Evolutionary conservation across 2,113 vertebrate genomes (phyloP).

Genomic region (Nicator chloris): DNA sequence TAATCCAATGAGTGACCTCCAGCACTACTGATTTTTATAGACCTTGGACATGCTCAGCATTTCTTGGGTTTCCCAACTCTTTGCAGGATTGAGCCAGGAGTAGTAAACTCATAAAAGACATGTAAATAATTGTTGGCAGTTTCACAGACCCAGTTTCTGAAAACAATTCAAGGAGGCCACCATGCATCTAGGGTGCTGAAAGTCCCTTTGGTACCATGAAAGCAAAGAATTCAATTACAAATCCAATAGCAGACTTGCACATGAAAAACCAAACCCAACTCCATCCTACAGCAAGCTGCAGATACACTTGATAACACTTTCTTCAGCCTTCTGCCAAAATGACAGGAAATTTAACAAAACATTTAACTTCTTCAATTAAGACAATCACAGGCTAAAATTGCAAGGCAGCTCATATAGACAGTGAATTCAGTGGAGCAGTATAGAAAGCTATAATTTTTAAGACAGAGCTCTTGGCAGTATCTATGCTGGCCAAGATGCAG

Average conservation of each 20-base stretch:
- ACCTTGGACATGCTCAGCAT: background rate
- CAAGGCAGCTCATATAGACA: background rate
- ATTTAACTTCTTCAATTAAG: background rate
- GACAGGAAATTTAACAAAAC: background rate
- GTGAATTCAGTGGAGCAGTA: background rate
- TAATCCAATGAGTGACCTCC: background rate
- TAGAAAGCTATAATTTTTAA: background rate
- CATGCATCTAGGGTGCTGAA: background rate
- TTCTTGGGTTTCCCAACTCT: background rate
- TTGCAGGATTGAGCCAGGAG: background rate
- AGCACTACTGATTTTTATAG: background rate
- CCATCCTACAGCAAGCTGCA: background rate
- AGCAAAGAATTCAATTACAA: background rate
- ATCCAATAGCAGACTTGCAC: background rate
- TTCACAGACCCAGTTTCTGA: background rate
- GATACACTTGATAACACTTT: background rate
- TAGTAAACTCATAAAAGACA: background rate
- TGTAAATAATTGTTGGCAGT: background rate
- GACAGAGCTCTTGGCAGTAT: background rate
- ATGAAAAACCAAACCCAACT: background rate
- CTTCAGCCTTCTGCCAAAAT: background rate
- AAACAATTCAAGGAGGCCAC: background rate
- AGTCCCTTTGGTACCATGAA: background rate
- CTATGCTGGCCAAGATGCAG: background rate
- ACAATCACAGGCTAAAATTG: background rate